A percentile compares a stretch with the other conserved stretches of the same genome.
Evolutionary conservation across 2,888 invertebrate species (phyloP).

Genomic region (Dolomedes plantarius): DNA sequence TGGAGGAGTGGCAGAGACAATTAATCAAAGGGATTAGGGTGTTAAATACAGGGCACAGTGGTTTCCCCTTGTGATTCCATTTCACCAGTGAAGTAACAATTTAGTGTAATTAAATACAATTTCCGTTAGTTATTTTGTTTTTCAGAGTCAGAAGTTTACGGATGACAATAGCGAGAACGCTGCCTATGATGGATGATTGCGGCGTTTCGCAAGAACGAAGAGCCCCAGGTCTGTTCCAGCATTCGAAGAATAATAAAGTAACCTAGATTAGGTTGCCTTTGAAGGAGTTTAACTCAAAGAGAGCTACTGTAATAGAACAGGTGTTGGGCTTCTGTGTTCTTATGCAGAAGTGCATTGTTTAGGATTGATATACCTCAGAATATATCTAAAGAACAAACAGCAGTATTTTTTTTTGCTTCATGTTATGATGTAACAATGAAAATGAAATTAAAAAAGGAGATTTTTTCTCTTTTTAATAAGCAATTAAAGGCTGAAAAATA

Average conservation of each 20-base stretch:
- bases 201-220: background rate
- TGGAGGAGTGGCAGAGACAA: background rate
- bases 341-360: too few relatives aligned
- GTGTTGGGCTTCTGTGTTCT: too few relatives aligned
- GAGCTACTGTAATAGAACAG: too few relatives aligned
- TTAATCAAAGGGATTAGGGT: background rate
- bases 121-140: background rate
- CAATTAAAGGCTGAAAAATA: too few relatives aligned
- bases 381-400: too few relatives aligned
- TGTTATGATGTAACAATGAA: too few relatives aligned
- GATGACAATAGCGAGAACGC: background rate
- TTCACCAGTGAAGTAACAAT: background rate
- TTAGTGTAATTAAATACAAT: background rate
- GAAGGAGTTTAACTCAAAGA: background rate
- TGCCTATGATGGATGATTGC: background rate
- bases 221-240: background rate
- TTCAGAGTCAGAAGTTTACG: background rate
- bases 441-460: too few relatives aligned
- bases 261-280: background rate
- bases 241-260: background rate
- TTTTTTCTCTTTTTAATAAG: too few relatives aligned
- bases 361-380: too few relatives aligned
- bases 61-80: background rate
- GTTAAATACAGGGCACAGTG: slow-evolving; percentile 1
- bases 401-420: too few relatives aligned